These are phyloP conservation scores for Ahaetulla prasina DNA, from an alignment of 2,113 vertebrate species.

Conservation along the genomic window DNA sequence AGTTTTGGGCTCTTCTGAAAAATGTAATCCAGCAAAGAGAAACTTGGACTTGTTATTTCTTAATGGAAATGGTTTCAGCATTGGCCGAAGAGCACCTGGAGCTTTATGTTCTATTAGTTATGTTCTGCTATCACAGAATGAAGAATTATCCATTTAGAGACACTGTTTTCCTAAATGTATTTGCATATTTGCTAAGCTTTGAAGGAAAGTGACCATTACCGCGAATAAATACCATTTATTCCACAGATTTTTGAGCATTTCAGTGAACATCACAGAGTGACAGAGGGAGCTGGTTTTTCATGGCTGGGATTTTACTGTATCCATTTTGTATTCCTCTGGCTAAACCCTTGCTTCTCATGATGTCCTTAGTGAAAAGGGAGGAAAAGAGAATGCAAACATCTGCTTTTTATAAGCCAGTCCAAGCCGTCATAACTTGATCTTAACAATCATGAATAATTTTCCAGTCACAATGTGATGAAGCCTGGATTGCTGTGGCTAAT, in stretches of 20 bases:
- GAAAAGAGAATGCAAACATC: slow-evolving; percentile 73
- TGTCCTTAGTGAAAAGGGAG: slow-evolving; percentile 62
- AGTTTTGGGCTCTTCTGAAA: not conserved
- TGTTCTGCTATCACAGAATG: not conserved
- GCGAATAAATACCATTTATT: slow-evolving; percentile 2
- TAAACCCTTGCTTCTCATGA: slow-evolving; percentile 68
- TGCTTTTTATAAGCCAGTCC: slow-evolving; percentile 72
- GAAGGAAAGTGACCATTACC: slow-evolving; percentile 19
- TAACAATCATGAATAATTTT: slow-evolving; percentile 71
- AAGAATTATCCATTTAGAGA: not conserved
- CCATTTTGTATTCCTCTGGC: slow-evolving; percentile 43
- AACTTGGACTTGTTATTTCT: not conserved
- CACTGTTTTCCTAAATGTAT: not conserved
- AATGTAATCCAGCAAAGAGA: not conserved
- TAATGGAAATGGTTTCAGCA: not conserved
- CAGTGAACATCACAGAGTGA: slow-evolving; percentile 39
- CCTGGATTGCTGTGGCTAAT: slow-evolving; percentile 46
- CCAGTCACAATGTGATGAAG: slow-evolving; percentile 54
- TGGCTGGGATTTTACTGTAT: slow-evolving; percentile 54
- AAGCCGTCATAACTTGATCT: slow-evolving; percentile 72
- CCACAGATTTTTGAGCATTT: slow-evolving; percentile 18
- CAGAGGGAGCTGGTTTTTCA: slow-evolving; percentile 55
- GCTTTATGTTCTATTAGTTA: too few species aligned
- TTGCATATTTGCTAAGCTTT: slow-evolving; percentile 18
- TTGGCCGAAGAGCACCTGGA: not conserved